A percentile compares a stretch with the other conserved stretches of the same genome.
Evolutionary conservation across 2,113 vertebrate species (phyloP).

Genomic region (Stercorarius parasiticus): DNA sequence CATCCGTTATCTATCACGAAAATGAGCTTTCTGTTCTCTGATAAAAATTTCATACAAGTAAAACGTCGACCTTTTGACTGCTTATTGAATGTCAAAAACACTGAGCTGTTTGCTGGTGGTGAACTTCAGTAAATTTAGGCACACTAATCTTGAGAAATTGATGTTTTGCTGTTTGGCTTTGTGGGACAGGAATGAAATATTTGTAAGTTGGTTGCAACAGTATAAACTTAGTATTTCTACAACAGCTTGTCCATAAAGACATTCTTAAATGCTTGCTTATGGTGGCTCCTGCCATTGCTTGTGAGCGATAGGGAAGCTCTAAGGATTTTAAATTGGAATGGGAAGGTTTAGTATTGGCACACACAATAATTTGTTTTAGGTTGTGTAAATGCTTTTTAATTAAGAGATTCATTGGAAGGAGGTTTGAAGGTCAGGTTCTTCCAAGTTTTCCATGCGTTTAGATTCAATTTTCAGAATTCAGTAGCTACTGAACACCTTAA

Average conservation of each 20-base stretch:
- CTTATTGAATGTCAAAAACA: conserved; percentile 26
- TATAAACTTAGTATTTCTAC: neutral
- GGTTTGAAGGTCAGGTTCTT: conserved; percentile 58
- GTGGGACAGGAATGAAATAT: conserved; percentile 3
- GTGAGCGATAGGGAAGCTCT: neutral
- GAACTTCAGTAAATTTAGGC: conserved; percentile 21
- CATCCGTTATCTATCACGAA: conserved; percentile 6
- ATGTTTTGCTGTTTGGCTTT: conserved; percentile 1
- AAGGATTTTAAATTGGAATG: conserved; percentile 45
- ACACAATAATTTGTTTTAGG: conserved; percentile 64
- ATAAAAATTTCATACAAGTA: conserved; percentile 56
- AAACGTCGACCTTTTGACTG: neutral
- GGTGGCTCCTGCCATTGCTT: neutral
- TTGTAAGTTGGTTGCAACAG: neutral
- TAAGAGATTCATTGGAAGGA: conserved; percentile 42
- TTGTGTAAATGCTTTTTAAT: conserved; percentile 67
- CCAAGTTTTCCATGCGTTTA: neutral
- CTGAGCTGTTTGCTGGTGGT: neutral
- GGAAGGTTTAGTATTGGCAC: conserved; percentile 40
- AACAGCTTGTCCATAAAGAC: neutral
- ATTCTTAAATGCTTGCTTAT: neutral
- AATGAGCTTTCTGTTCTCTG: conserved; percentile 19
- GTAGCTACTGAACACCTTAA: conserved; percentile 15
- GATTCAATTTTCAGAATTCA: neutral
- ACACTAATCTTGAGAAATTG: conserved; percentile 31